A percentile compares a stretch with the other conserved stretches of the same genome.
Evolutionary conservation across 2,797 vertebrate species (phyloP).

Genomic region (Crax fasciolata): DNA sequence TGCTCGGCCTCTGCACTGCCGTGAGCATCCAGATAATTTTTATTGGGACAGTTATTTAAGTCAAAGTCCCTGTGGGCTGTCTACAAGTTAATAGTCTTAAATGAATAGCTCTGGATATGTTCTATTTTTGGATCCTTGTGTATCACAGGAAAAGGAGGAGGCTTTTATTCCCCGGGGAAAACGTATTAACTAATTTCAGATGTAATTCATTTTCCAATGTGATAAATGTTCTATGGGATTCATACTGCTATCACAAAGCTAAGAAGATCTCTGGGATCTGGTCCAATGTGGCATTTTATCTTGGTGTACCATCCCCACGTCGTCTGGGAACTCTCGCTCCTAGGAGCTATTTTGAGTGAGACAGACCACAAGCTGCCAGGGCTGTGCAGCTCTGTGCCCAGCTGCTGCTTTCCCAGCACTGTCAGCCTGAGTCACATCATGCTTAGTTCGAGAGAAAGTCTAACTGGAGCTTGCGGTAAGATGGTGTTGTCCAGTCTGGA

Average conservation of each 20-base stretch:
- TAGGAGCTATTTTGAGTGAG: constrained; percentile 21
- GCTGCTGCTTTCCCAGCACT: not conserved
- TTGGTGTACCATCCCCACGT: not conserved
- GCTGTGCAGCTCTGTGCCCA: not conserved
- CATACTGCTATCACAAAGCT: not conserved
- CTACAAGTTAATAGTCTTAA: not conserved
- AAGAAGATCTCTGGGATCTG: not conserved
- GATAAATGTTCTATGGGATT: not conserved
- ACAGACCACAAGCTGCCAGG: not conserved
- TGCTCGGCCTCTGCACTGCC: not conserved
- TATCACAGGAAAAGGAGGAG: not conserved
- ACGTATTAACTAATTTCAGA: not conserved
- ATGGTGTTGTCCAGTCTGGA: not conserved
- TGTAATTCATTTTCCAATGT: fast-evolving
- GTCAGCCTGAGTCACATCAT: not conserved
- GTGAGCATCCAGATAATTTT: fast-evolving
- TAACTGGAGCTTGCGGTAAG: not conserved
- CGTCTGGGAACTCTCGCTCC: not conserved
- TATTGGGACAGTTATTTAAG: not conserved
- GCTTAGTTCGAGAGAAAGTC: not conserved
- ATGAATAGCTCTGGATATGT: not conserved
- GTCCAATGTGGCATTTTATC: not conserved
- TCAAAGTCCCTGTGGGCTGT: fast-evolving
- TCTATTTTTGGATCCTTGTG: not conserved
- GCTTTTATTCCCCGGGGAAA: not conserved